Base-by-base conservation (phyloP, 2,113 vertebrate species). In the Bujurquina vittata region DNA sequence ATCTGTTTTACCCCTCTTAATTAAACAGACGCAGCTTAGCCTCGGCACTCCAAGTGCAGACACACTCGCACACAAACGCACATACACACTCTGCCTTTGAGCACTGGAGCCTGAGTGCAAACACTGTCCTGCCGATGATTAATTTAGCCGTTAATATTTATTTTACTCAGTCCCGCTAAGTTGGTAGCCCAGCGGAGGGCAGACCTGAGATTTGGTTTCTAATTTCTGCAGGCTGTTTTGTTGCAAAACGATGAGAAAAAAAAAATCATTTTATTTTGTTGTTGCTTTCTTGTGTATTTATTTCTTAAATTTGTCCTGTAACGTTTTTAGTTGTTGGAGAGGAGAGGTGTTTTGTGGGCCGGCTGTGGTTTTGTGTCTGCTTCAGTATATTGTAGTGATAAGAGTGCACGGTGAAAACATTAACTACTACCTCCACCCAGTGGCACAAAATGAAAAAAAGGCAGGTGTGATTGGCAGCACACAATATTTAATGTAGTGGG, bases 381-480 rank as follows among this genome's bases (percentile, higher is more conserved):
- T 56, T 85, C 80, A 17, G 78, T 86, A 57, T 88, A 83, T 87
- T 84, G 77, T 77, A 63, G 87, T 78, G 84, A 88, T 85, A 56
- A 72, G 22, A 31, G 78, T 77, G 88, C 84, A 78, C 83, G 91
- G 77, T 90, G 87, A 87, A 94, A 93, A 92, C 88, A 93, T 92
- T 93, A 94, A 92, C 88, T 91, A 90, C 94, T 95, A 94, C 94
- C 95, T 95, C 95, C 94, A 95, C 95, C 94, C 94, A 95, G 96
- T 95, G 94, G 95, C 89, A 92, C 87, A 88, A 92, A 92, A 87
- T 90, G 88, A 92, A 90, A 91, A 89, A 80, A 84, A 75, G 77
- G 91, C 90, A 91, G 92, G 90, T 93, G 90, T 94, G 93, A 94
- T 94, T 95, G 94, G 93, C 93, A 94, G 90, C 91, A 73, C 92